Percentiles rank a stretch among this genome's conserved stretches.
These are phyloP conservation scores for Phalera bucephala DNA, from an alignment of 2,888 invertebrate genomes.

Conservation along the genomic window DNA sequence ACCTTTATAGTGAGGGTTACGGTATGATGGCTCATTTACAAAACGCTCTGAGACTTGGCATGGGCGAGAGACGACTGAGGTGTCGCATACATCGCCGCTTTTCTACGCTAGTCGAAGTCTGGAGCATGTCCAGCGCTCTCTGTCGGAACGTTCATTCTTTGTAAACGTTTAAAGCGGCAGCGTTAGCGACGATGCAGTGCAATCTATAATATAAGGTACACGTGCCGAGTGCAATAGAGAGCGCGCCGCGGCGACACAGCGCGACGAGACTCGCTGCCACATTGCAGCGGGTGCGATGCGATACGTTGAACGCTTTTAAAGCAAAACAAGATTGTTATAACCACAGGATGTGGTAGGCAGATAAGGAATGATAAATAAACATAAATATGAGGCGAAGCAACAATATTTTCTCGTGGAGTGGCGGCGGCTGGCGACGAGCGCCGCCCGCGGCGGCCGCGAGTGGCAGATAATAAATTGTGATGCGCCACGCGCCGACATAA, in stretches of 20 bases:
- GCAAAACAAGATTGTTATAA: slow-evolving; percentile 6
- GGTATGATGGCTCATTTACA: background rate
- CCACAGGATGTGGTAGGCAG: slow-evolving; percentile 4
- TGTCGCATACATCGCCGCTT: background rate
- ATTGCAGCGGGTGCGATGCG: no score
- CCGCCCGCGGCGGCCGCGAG: background rate
- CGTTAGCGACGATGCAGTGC: no score
- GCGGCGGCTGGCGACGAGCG: no score
- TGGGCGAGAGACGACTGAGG: background rate
- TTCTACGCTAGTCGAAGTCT: background rate
- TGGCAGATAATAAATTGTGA: background rate
- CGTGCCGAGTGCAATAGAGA: no score
- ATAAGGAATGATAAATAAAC: slow-evolving; percentile 20
- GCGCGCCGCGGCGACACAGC: no score
- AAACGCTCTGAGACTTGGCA: background rate
- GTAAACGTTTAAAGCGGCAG: background rate
- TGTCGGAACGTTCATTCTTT: background rate
- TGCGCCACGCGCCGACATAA: slow-evolving; percentile 1
- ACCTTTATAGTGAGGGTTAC: no score
- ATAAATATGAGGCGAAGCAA: background rate
- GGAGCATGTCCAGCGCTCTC: background rate
- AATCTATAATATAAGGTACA: no score
- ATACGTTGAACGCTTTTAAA: no score
- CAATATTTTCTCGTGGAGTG: slow-evolving; percentile 4
- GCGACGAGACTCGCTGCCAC: no score